Conservation (phyloP, 2,888 invertebrate genomes). For the Melieria crassipennis region DNA sequence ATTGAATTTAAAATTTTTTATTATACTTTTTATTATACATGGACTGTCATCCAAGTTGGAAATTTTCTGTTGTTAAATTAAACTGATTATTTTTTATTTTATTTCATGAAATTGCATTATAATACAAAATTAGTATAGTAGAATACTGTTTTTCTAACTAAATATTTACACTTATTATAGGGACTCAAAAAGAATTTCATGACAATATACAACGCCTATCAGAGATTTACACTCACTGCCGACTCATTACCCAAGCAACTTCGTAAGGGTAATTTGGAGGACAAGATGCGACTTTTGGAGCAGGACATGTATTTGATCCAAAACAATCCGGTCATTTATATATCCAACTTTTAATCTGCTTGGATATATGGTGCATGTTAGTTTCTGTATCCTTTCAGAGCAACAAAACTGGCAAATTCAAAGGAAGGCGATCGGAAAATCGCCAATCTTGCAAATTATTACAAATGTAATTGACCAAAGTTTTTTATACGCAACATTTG, state of each 20-base stretch:
- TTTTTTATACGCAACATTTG: neutral
- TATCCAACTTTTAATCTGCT: conserved; percentile 68
- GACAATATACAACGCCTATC: conserved; percentile 80
- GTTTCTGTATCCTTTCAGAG: neutral
- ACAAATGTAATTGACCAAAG: neutral
- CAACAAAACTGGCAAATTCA: neutral
- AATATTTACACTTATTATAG: conserved; percentile 60
- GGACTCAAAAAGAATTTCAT: conserved; percentile 86
- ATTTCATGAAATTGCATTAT: too few relatives aligned
- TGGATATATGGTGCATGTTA: neutral
- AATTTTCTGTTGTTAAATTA: too few relatives aligned
- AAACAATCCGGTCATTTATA: conserved; percentile 82
- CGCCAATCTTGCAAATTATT: too few relatives aligned
- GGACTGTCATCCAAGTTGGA: too few relatives aligned
- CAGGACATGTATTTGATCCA: conserved; percentile 86
- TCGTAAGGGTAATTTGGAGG: conserved; percentile 81
- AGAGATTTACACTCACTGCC: conserved; percentile 82
- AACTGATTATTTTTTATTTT: neutral
- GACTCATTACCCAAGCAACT: conserved; percentile 86
- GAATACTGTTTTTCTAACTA: too few relatives aligned
- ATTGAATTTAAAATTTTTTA: too few relatives aligned
- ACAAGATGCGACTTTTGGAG: conserved; percentile 81
- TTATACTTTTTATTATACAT: too few relatives aligned
- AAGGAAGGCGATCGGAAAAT: too few relatives aligned
- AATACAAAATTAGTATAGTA: too few relatives aligned